Conservation (phyloP, 2,797 vertebrate species). For the Rhinichthys osculus region DNA sequence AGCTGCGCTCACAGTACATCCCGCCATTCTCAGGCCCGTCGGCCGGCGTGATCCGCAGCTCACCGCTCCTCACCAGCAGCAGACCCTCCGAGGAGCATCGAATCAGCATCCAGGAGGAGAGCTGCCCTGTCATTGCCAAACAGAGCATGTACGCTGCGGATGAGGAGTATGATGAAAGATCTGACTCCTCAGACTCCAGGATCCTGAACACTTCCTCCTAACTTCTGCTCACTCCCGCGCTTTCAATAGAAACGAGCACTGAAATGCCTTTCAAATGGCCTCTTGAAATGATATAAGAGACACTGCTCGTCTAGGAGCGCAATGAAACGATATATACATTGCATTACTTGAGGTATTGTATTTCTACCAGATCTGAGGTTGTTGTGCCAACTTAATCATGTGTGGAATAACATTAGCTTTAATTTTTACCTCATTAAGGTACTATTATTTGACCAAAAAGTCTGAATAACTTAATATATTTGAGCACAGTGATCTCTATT, state of each 20-base stretch:
- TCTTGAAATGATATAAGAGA: slow-evolving; percentile 30
- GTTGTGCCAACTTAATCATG: slow-evolving; percentile 50
- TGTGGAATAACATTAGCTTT: slow-evolving; percentile 42
- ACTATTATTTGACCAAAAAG: slow-evolving; percentile 46
- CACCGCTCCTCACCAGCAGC: slow-evolving; percentile 85
- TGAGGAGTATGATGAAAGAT: slow-evolving; percentile 94
- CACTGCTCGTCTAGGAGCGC: slow-evolving; percentile 29
- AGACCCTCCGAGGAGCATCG: slow-evolving; percentile 87
- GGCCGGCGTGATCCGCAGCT: slow-evolving; percentile 85
- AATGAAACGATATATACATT: slow-evolving; percentile 30
- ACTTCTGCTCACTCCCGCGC: neutral
- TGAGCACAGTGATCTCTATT: slow-evolving; percentile 57
- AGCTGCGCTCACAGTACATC: slow-evolving; percentile 93
- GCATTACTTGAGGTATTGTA: slow-evolving; percentile 55
- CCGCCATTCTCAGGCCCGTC: slow-evolving; percentile 87
- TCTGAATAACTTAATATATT: slow-evolving; percentile 46
- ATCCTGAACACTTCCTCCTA: slow-evolving; percentile 91
- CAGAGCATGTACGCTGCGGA: slow-evolving; percentile 89
- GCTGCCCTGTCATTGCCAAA: slow-evolving; percentile 86
- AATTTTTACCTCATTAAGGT: slow-evolving; percentile 7
- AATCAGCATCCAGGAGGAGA: slow-evolving; percentile 86
- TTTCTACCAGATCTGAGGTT: slow-evolving; percentile 53
- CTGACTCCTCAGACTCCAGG: slow-evolving; percentile 94
- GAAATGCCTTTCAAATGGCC: slow-evolving; percentile 55
- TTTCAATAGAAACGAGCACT: slow-evolving; percentile 53